A percentile compares a stretch with the other conserved stretches of the same genome.
These are phyloP conservation scores for Leptura quadrifasciata DNA, from an alignment of 2,888 invertebrate genomes.

Conservation along the genomic window DNA sequence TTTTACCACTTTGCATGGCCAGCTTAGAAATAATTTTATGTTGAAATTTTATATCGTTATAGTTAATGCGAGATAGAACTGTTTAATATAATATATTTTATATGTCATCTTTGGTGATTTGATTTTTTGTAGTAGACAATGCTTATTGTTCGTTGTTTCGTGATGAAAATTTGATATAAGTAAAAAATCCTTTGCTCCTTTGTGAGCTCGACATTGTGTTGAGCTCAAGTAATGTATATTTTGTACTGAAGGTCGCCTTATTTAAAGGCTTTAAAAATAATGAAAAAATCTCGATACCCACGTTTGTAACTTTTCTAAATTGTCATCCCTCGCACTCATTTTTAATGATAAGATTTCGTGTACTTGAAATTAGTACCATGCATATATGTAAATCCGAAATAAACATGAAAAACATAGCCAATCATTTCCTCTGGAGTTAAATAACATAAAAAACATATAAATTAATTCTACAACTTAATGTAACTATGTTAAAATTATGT, in stretches of 20 bases:
- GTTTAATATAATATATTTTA: background rate
- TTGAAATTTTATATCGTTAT: too few species aligned
- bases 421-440: too few species aligned
- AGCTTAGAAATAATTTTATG: too few species aligned
- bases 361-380: too few species aligned
- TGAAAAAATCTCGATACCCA: background rate
- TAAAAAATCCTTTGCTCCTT: background rate
- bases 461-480: too few species aligned
- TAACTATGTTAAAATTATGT: too few species aligned
- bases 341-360: too few species aligned
- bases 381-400: too few species aligned
- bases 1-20: too few species aligned
- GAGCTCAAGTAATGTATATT: background rate
- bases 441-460: too few species aligned
- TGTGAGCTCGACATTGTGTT: background rate
- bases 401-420: too few species aligned
- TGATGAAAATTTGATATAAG: background rate
- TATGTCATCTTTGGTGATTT: background rate
- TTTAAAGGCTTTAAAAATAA: background rate
- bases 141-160: background rate
- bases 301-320: background rate
- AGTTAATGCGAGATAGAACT: too few species aligned
- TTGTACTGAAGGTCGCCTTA: background rate
- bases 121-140: background rate
- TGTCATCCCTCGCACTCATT: background rate